Evolutionary conservation across 1,140 invertebrate species (phyloP), one percentile per base, ranked within the genome.

Genomic region (Hirudo medicinalis): DNA sequence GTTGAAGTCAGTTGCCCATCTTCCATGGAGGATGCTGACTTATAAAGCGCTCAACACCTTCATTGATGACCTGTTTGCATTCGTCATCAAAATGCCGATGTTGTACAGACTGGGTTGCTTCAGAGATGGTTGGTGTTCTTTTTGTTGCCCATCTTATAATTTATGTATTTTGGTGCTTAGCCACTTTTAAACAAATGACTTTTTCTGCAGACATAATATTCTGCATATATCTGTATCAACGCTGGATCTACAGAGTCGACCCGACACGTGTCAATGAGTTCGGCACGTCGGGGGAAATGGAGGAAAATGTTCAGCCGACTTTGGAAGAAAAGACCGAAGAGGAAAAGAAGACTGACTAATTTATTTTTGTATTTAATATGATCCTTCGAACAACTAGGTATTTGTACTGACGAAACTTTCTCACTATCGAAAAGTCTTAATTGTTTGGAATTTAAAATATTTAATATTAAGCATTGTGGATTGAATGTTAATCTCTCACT

Each of bases 41-140:
- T 99, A 99, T 79, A 99, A 99, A 86, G 97, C 96, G 80, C 86
- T 99, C n/a, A 99, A 99, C 81, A 99, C 96, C 3, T 99, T 99
- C 79, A 98, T 99, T 78, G 96, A 99, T 84, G 96, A 99, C 83
- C 94, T 99, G 76, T 99, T 99, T 86, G 96, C 96, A 72, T 99
- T 99, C 86, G 92, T 99, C 71, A 98, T 99, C 74, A 96, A 96
- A 84, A 99, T 98, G 95, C 96, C 96, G 54, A 97, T 91, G 0
- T 89, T 99, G 86, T 98, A 98, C 79, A 78, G 87, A 68, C 80
- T 87, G 68, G 94, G 95, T 20, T 98, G 95, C 83, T 94, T 99
- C 82, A 87, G 95, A 80, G 94, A 98, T 85, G 91, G 88, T 89
- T 81, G 83, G 57, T 63, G 22, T 15, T 0, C 43, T 49, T 49